Conservation (phyloP, 2,113 vertebrate genomes). For the pig (Sus scrofa) region T2T-Sscrofa CM000812.6:156152501-156153000, state of each 20-base stretch:
- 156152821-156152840: conserved; percentile 38
- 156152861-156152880: conserved; percentile 28
- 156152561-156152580: not conserved
- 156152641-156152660: conserved; percentile 29
- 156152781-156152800: conserved; percentile 66
- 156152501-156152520: not conserved
- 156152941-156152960: conserved; percentile 34
- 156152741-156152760: conserved; percentile 73
- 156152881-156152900: not conserved
- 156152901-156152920: conserved; percentile 33
- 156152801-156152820: conserved; percentile 55
- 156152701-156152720: conserved; percentile 74
- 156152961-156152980: conserved; percentile 2
- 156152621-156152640: not conserved
- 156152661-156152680: not conserved
- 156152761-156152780: conserved; percentile 80
- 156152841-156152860: not conserved
- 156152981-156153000: conserved; percentile 17
- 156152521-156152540: not conserved
- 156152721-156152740: conserved; percentile 75
- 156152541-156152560: not conserved
- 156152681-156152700: conserved; percentile 30
- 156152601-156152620: not conserved
- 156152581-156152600: not conserved
- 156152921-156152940: conserved; percentile 43